Evolutionary conservation across 2,888 invertebrate genomes (phyloP), one percentile per base, ranked within the genome.

Genomic region (Napeogenes inachia): DNA sequence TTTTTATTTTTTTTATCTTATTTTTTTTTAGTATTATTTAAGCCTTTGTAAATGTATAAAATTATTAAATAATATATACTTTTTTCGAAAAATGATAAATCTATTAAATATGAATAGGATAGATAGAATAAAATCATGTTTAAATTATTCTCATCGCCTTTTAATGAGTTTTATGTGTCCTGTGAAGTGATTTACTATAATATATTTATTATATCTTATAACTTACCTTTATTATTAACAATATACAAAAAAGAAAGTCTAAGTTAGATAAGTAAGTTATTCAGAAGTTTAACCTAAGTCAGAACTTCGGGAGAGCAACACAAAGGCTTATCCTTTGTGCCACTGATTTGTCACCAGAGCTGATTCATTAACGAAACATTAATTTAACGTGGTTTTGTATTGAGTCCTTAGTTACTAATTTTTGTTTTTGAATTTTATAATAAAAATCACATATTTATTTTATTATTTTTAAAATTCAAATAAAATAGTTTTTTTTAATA

Each of bases 301-400:
- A 59, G 45, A 70, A 60, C 60, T 65, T 50, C 58, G 54, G 58
- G 60, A 59, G 53, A 56, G 63, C 60, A 63, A 66, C 67, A 73
- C 73, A 74, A 74, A 72, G 71, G 69, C 69, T 69, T 70, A 71
- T 70, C 71, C 74, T 75, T 76, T 76, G 76, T 70, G 70, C 73
- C 69, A 75, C 82, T 83, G 84, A 87, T 87, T 86, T 86, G 86
- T 87, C 85, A 82, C 83, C 75, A 74, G 70, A 77, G 84, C 84
- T 85, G 85, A 86, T 84, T 87, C 86, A 87, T 85, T 85, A 84
- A 77, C 68, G 75, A 75, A 75, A 76, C 84, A 85, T 86, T 85
- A 86, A 85, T 85, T 84, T 85, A 75, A 76, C 76, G 74, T 38
- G 60, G 56, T 60, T 53, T 60, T 57, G 56, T 45, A 77, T 79